Base-by-base conservation (phyloP, 92 coral and sea anemone genomes). In the Phenganax marumi region DNA sequence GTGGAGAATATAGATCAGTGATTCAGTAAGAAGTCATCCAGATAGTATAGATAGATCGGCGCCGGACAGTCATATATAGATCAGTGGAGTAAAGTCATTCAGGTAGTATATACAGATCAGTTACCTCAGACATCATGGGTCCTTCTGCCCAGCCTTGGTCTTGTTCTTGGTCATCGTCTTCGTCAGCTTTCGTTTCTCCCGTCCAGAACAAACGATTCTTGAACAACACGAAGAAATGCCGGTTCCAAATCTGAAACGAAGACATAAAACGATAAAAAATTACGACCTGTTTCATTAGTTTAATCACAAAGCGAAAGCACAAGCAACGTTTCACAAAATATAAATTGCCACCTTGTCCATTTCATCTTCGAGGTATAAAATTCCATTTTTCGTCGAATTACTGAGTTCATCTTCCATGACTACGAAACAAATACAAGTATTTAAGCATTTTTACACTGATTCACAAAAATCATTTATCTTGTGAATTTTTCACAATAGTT, bases 391-490 rank as follows among this genome's bases (percentile, higher is more conserved):
- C 53, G 91, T 81, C 9, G 98, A 95, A 55, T 95, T 97, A 81
- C 98, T 95, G 10, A 95, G 87, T 71, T 95, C 98, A 78, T 92
- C 98, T 80, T 95, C 98, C 65, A 91, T 81, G 52, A 87, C 98
- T 95, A 33, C 5, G 43, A 82, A 19, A 81, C 46, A 24, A 10
- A 22, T 16, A 22, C 47, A 48, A 60, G 25, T 52, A 14, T 72
- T 61, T 48, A 69, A 10, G 43, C 26, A 52, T 52, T 33, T 33
- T 33, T 33, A 33, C 43, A 33, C 43, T 0, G 43, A 33, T 33
- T 33, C 43, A 33, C 43, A 33, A 10, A n/a, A 84, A 68, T 60
- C 17, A 17, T 78, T 25, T 25, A 11, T 13, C 61, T 6, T 16
- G 52, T 19, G 12, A 33, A 68, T 22, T 26, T 10, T 63, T 18